Evolutionary conservation across 1,140 invertebrate species (phyloP).

Genomic region (Doryteuthis pealeii): DNA sequence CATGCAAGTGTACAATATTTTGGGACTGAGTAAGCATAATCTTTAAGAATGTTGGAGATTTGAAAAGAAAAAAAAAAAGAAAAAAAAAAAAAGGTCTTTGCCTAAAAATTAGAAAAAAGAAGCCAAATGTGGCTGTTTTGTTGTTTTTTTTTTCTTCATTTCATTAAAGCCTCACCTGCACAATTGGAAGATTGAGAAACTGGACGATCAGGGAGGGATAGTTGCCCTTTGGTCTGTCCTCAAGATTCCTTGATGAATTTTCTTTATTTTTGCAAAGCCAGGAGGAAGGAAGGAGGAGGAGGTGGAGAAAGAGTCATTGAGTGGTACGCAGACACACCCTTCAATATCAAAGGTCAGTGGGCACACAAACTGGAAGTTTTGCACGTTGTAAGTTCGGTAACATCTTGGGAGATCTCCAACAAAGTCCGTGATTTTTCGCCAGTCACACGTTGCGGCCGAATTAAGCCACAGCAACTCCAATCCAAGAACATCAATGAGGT

Average conservation of each 20-base stretch:
- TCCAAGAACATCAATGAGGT: slow-evolving; percentile 83
- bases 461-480: slow-evolving; percentile 72
- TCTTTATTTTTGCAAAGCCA: not conserved
- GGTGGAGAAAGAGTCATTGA: not conserved
- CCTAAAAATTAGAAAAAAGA: too few species aligned
- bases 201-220: too few species aligned
- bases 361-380: slow-evolving; percentile 74
- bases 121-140: too few species aligned
- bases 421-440: slow-evolving; percentile 62
- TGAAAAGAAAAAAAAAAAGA: too few species aligned
- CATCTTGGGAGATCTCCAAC: slow-evolving; percentile 59
- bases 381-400: slow-evolving; percentile 64
- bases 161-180: too few species aligned
- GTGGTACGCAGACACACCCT: not conserved
- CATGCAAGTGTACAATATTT: too few species aligned
- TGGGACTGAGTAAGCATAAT: too few species aligned
- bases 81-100: too few species aligned
- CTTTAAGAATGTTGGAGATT: too few species aligned
- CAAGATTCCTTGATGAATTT: not conserved
- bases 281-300: not conserved
- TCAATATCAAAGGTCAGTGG: not conserved
- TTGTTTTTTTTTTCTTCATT: too few species aligned
- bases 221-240: not conserved
- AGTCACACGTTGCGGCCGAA: slow-evolving; percentile 71
- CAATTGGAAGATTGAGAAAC: too few species aligned